A percentile compares a stretch with the other conserved stretches of the same genome.
These are phyloP conservation scores for Zosterops pallidus DNA, from an alignment of 2,113 vertebrate genomes.

Conservation along the genomic window DNA sequence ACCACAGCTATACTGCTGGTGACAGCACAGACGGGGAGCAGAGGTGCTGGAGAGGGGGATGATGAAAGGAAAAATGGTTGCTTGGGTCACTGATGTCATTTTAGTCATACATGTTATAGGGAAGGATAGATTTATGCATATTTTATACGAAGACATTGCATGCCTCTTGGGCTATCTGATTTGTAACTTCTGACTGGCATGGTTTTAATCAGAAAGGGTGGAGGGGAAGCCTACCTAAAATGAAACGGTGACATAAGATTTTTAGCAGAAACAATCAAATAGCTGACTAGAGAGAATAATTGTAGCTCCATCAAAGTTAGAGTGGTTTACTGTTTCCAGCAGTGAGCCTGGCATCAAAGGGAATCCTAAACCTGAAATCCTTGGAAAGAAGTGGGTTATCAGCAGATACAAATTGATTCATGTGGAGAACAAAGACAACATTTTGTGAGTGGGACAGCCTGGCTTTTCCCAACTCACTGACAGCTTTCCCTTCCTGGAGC, in stretches of 20 bases:
- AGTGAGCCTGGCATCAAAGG: slow-evolving; percentile 41
- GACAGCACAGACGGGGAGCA: background rate
- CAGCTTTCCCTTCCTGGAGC: background rate
- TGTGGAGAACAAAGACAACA: background rate
- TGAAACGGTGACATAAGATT: background rate
- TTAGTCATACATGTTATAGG: background rate
- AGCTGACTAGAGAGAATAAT: slow-evolving; percentile 31
- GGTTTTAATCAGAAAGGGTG: background rate
- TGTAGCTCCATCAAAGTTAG: background rate
- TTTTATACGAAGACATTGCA: background rate
- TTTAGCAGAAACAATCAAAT: background rate
- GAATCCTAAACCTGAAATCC: slow-evolving; percentile 25
- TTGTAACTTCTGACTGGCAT: background rate
- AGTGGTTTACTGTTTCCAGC: slow-evolving; percentile 44
- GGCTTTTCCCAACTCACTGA: background rate
- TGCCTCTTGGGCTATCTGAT: background rate
- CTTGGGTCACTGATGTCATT: background rate
- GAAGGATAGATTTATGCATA: background rate
- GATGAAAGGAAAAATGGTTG: background rate
- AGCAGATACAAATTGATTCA: slow-evolving; percentile 35
- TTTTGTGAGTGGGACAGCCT: background rate
- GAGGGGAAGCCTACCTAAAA: background rate
- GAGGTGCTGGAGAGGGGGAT: background rate
- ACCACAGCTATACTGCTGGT: background rate
- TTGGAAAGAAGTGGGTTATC: slow-evolving; percentile 37